Percentiles rank a stretch among this genome's conserved stretches.
phyloP scores from a whole-genome alignment of 1,140 invertebrate genomes.

The Atta colombica region DNA sequence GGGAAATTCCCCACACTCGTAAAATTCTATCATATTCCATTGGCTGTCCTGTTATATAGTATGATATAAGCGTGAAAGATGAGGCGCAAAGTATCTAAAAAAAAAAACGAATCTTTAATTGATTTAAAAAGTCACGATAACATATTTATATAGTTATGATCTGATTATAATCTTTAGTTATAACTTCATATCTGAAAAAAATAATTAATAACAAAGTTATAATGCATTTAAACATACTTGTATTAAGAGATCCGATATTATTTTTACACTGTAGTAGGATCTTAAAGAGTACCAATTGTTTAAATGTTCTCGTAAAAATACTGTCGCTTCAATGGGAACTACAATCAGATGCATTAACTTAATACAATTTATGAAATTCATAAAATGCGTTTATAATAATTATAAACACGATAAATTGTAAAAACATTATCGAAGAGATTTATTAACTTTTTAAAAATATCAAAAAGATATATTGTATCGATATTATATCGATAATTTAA shows the following conservation, averaged over 20 bases:
- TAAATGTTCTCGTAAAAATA: constrained; percentile 94
- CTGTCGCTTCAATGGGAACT: constrained; percentile 95
- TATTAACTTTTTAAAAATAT: background rate
- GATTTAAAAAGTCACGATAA: constrained; percentile 15
- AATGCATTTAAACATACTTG: background rate
- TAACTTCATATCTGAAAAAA: background rate
- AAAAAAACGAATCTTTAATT: constrained; percentile 24
- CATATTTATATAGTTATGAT: background rate
- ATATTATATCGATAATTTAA: background rate
- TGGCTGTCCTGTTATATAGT: constrained; percentile 94
- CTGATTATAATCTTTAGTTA: background rate
- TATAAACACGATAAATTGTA: background rate
- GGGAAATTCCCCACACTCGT: constrained; percentile 90
- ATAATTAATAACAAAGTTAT: background rate
- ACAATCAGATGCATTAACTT: constrained; percentile 74
- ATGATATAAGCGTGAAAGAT: constrained; percentile 91
- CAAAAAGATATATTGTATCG: background rate
- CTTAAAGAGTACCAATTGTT: constrained; percentile 80
- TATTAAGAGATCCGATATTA: background rate
- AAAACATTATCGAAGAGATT: background rate
- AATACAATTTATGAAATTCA: constrained; percentile 9
- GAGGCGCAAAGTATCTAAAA: constrained; percentile 91
- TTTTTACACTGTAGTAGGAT: background rate
- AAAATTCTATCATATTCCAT: constrained; percentile 89
- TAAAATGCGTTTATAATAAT: background rate